Evolutionary conservation across 1,140 invertebrate genomes (phyloP).

Genomic region (Bursaphelenchus mucronatus): DNA sequence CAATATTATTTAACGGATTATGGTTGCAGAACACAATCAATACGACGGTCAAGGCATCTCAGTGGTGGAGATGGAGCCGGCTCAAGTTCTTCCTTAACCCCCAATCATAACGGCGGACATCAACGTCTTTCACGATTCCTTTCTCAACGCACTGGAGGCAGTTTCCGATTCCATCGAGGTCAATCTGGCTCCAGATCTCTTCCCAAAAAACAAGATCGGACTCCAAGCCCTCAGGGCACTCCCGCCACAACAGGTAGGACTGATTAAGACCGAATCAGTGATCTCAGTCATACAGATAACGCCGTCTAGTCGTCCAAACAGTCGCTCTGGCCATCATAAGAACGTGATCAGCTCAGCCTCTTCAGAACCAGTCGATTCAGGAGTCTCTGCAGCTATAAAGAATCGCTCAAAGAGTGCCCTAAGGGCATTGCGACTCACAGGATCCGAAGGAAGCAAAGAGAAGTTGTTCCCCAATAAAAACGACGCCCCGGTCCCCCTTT

Average conservation of each 20-base stretch:
- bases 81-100: slow-evolving; percentile 37
- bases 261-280: slow-evolving; percentile 9
- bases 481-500: no score
- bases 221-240: slow-evolving; percentile 20
- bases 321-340: neutral
- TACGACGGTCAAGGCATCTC: slow-evolving; percentile 31
- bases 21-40: slow-evolving; percentile 44
- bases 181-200: slow-evolving; percentile 29
- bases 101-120: slow-evolving; percentile 52
- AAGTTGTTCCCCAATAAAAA: slow-evolving; percentile 3
- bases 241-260: neutral
- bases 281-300: slow-evolving; percentile 33
- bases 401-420: slow-evolving; percentile 2
- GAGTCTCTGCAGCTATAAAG: neutral
- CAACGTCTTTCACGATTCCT: slow-evolving; percentile 52
- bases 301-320: slow-evolving; percentile 25
- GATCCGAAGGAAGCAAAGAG: slow-evolving; percentile 16
- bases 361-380: neutral
- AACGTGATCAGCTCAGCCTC: neutral
- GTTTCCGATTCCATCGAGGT: slow-evolving; percentile 42
- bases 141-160: slow-evolving; percentile 45
- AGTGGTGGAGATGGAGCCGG: slow-evolving; percentile 37
- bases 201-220: slow-evolving; percentile 13
- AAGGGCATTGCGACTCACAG: slow-evolving; percentile 8
- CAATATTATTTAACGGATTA: slow-evolving; percentile 5